Evolutionary conservation across 2,113 vertebrate species (phyloP).

Genomic region (Chroicocephalus ridibundus): DNA sequence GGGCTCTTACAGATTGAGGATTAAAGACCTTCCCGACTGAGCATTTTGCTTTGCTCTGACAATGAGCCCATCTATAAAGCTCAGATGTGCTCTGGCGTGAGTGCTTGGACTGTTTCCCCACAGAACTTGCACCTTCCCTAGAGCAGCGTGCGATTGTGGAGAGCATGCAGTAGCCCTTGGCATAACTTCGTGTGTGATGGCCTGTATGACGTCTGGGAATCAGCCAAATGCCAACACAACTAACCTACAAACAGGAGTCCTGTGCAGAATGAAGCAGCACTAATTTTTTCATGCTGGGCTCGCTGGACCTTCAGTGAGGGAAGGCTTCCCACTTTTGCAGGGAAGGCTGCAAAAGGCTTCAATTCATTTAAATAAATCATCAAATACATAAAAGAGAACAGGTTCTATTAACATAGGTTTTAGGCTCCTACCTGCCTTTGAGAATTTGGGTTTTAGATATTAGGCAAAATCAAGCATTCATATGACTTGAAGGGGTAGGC

Average conservation of each 20-base stretch:
- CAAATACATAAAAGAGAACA: not conserved
- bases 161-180: not conserved
- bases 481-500: not conserved
- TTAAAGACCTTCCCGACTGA: not conserved
- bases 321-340: not conserved
- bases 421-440: not conserved
- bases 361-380: not conserved
- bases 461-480: not conserved
- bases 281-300: not conserved
- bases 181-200: too few species aligned
- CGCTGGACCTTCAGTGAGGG: accelerated
- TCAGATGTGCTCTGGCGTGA: not conserved
- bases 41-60: not conserved
- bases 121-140: not conserved
- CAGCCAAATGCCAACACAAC: not conserved
- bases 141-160: not conserved
- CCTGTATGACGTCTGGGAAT: not conserved
- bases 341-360: not conserved
- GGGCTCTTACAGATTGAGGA: not conserved
- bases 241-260: not conserved
- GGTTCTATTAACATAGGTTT: not conserved
- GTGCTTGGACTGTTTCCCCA: not conserved
- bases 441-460: not conserved
- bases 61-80: not conserved
- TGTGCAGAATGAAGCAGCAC: not conserved